Evolutionary conservation across 2,113 vertebrate species (phyloP).

Genomic region (Amphilophus citrinellus): DNA sequence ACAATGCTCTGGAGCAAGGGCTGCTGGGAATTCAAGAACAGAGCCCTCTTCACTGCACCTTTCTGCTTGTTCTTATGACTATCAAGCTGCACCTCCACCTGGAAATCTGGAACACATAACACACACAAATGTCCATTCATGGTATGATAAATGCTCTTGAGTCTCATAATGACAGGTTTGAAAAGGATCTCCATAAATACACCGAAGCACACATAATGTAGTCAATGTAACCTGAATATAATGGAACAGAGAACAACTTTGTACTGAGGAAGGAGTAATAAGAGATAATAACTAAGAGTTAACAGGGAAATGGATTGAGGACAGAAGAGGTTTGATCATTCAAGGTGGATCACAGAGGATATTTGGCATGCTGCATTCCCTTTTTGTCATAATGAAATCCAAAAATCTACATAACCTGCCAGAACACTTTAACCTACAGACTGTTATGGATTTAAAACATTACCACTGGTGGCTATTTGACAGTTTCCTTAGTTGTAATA

Average conservation of each 20-base stretch:
- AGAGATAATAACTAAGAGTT: slow-evolving; percentile 44
- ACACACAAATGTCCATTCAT: slow-evolving; percentile 60
- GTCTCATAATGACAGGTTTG: slow-evolving; percentile 35
- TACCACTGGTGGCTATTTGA: slow-evolving; percentile 37
- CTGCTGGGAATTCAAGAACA: slow-evolving; percentile 86
- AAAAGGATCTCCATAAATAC: slow-evolving; percentile 36
- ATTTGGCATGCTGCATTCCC: neutral
- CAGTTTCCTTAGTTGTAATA: slow-evolving; percentile 30
- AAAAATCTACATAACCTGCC: slow-evolving; percentile 25
- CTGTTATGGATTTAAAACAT: slow-evolving; percentile 35
- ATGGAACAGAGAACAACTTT: slow-evolving; percentile 17
- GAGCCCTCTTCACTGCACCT: slow-evolving; percentile 84
- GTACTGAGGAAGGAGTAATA: slow-evolving; percentile 44
- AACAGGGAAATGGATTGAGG: slow-evolving; percentile 17
- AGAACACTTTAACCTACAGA: slow-evolving; percentile 38
- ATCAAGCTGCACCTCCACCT: slow-evolving; percentile 89
- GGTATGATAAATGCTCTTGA: slow-evolving; percentile 45
- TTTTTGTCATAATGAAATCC: slow-evolving; percentile 26
- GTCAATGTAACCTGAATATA: slow-evolving; percentile 33
- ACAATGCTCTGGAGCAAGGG: slow-evolving; percentile 78
- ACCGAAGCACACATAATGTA: slow-evolving; percentile 28
- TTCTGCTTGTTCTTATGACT: slow-evolving; percentile 90
- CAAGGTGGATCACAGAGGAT: slow-evolving; percentile 22
- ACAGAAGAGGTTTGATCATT: slow-evolving; percentile 24
- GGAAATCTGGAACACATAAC: slow-evolving; percentile 82